These are phyloP conservation scores for Naso thynnoides DNA, from an alignment of 2,797 vertebrate genomes.

Conservation along the genomic window DNA sequence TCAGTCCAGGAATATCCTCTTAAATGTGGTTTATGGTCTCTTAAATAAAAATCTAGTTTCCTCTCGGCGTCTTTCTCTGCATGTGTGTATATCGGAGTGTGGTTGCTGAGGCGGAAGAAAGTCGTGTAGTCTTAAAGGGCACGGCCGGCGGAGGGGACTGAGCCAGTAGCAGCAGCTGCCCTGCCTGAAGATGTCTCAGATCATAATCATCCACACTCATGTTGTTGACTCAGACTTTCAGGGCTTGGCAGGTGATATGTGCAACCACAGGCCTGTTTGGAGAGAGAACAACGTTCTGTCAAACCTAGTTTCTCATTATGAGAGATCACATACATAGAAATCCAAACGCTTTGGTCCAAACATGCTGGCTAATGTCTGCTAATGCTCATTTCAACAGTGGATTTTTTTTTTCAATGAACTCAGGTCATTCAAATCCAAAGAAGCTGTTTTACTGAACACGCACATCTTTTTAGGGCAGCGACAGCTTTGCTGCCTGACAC, in stretches of 20 bases:
- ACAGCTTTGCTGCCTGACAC: conserved; percentile 38
- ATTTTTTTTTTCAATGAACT: neutral
- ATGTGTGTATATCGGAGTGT: neutral
- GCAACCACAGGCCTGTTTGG: conserved; percentile 47
- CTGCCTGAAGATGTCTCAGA: conserved; percentile 70
- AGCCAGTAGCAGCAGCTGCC: conserved; percentile 67
- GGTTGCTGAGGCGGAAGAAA: conserved; percentile 20
- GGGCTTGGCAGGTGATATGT: conserved; percentile 67
- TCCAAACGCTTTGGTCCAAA: neutral
- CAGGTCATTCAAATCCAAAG: neutral
- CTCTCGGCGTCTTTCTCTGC: conserved; percentile 14
- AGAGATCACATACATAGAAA: neutral
- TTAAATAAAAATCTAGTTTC: neutral
- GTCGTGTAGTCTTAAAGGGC: conserved; percentile 31
- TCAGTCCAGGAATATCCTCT: conserved; percentile 23
- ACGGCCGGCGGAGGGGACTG: conserved; percentile 18
- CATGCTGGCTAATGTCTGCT: neutral
- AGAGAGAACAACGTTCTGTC: conserved; percentile 37
- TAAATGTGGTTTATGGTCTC: neutral
- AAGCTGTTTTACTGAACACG: neutral
- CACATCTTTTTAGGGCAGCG: neutral
- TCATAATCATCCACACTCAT: conserved; percentile 64
- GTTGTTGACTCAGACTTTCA: conserved; percentile 69
- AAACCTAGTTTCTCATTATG: conserved; percentile 3
- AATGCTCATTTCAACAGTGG: neutral